phyloP scores from a whole-genome alignment of 2,797 vertebrate species.

The Nothura maculosa region DNA sequence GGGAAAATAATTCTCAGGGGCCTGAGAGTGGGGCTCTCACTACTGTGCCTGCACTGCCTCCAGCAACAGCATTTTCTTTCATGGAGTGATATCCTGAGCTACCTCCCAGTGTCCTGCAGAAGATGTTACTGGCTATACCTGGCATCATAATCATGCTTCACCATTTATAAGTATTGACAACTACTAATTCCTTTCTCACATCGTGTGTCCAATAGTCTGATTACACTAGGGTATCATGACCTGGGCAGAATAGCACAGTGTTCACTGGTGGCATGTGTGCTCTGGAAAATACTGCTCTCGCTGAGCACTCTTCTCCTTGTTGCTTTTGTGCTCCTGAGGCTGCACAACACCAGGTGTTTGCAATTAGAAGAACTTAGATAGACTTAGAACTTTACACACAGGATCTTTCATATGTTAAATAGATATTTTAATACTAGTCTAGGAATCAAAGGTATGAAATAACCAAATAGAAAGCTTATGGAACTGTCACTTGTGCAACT shows the following conservation, averaged over 20 bases:
- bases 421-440: not conserved
- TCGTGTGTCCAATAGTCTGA: not conserved
- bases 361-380: not conserved
- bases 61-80: not conserved
- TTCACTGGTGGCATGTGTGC: not conserved
- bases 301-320: not conserved
- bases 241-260: not conserved
- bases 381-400: not conserved
- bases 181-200: constrained; percentile 16
- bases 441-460: not conserved
- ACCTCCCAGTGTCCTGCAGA: not conserved
- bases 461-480: not conserved
- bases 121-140: not conserved
- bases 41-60: not conserved
- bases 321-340: not conserved
- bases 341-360: not conserved
- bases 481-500: not conserved
- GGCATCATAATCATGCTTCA: constrained; percentile 23
- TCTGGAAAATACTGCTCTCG: not conserved
- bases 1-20: not conserved
- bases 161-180: constrained; percentile 21
- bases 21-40: not conserved
- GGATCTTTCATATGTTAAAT: not conserved
- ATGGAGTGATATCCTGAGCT: not conserved
- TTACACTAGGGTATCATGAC: not conserved